These are phyloP conservation scores for Halcyon senegalensis DNA, from an alignment of 2,113 vertebrate genomes.

Conservation along the genomic window DNA sequence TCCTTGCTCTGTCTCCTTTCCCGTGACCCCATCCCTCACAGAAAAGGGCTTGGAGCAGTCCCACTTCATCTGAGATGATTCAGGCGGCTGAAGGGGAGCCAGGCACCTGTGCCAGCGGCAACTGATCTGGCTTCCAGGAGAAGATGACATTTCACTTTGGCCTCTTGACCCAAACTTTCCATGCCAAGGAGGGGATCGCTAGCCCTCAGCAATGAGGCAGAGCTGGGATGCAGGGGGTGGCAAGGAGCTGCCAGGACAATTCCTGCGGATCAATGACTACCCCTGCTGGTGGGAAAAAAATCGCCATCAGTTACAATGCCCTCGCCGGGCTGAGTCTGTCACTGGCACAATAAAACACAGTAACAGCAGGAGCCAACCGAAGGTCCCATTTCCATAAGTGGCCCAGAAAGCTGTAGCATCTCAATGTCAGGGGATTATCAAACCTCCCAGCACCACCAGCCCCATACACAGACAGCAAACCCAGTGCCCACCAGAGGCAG, in stretches of 20 bases:
- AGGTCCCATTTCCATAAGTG: neutral
- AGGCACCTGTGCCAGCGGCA: rapidly evolving
- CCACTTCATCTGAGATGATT: neutral
- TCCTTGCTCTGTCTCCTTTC: neutral
- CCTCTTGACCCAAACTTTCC: neutral
- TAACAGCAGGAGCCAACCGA: rapidly evolving
- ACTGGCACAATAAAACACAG: neutral
- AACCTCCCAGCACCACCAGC: neutral
- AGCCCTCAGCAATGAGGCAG: neutral
- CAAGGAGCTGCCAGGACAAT: neutral
- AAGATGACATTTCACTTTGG: neutral
- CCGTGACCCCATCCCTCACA: neutral
- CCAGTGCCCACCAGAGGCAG: neutral
- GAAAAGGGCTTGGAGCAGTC: neutral
- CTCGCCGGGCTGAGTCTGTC: neutral
- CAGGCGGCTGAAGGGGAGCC: neutral
- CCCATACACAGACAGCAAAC: neutral
- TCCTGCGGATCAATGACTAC: constrained; percentile 56
- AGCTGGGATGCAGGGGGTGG: neutral
- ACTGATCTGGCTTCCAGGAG: neutral
- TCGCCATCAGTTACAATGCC: neutral
- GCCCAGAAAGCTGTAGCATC: neutral
- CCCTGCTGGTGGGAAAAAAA: constrained; percentile 59
- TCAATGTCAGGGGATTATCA: neutral
- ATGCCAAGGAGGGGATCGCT: neutral